These are phyloP conservation scores for Leptarthrus brevirostris DNA, from an alignment of 2,888 invertebrate genomes.

Conservation along the genomic window DNA sequence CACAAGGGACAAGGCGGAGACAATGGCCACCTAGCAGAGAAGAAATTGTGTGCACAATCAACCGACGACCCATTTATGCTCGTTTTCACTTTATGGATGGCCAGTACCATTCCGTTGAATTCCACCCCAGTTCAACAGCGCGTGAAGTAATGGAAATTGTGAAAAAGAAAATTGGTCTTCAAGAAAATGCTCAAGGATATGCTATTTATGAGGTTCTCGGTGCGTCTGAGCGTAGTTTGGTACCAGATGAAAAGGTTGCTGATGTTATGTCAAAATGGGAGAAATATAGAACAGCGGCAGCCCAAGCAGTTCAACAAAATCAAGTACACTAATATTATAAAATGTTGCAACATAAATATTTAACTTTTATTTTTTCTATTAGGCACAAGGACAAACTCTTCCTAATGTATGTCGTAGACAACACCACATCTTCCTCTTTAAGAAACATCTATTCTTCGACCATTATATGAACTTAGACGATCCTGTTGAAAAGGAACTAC, in stretches of 20 bases:
- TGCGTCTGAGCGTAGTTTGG: slow-evolving; percentile 85
- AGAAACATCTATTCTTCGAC: slow-evolving; percentile 86
- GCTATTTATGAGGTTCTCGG: slow-evolving; percentile 93
- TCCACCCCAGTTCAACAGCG: slow-evolving; percentile 93
- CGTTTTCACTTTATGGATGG: slow-evolving; percentile 94
- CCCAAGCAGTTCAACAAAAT: slow-evolving; percentile 68
- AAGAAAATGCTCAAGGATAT: slow-evolving; percentile 73
- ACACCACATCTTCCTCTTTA: slow-evolving; percentile 79
- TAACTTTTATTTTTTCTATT: not conserved
- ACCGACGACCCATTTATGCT: slow-evolving; percentile 89
- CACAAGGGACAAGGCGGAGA: slow-evolving; percentile 80
- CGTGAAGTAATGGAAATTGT: slow-evolving; percentile 89
- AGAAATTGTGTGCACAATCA: slow-evolving; percentile 92
- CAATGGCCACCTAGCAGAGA: slow-evolving; percentile 92
- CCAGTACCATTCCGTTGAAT: slow-evolving; percentile 93
- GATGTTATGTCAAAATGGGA: slow-evolving; percentile 98
- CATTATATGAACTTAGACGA: slow-evolving; percentile 82
- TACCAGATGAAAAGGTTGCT: slow-evolving; percentile 88
- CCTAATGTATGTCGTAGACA: slow-evolving; percentile 70
- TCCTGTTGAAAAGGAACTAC: slow-evolving; percentile 91
- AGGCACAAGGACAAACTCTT: slow-evolving; percentile 65
- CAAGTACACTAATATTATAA: slow-evolving; percentile 57
- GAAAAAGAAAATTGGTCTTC: slow-evolving; percentile 85
- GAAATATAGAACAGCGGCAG: slow-evolving; percentile 80
- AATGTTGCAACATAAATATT: not conserved